Base-by-base conservation (phyloP, 2,888 invertebrate species). In the Agriotes lineatus region DNA sequence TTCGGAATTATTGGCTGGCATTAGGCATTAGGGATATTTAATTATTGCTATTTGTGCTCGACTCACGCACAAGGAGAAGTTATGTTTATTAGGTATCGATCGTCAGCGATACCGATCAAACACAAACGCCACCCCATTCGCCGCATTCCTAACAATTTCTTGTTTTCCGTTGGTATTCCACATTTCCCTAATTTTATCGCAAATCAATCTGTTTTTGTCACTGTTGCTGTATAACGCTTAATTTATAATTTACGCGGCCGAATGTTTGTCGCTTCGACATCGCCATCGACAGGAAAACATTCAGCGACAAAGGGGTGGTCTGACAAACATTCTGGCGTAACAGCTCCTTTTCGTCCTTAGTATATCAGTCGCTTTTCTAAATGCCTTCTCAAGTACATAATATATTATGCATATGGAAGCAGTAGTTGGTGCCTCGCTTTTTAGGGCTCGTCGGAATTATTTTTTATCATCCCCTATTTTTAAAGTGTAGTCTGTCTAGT, bases 381-480 rank as follows among this genome's bases (percentile, higher is more conserved):
- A 61, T 61, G 61, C 50, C 39, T 65, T 50, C 58, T 58, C 37
- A 65, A 65, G 65, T 58, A 57, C 65, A 58, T 48, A 57, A 65
- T 57, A 57, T 65, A 58, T 65, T 58, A 65, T 65, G 58, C 65
- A 65, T 65, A 65, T 65, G 56, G 57, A 64, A 19, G n/a, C n/a
- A n/a, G 57, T 64, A 54, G 44, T 54, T 63, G 54, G 48, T 35
- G 52, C 30, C 42, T 62, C 22, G 62, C 30, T 56, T 56, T 63
- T 56, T 56, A 56, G 20, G 33, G 44, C 44, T 56, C 33, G 56
- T 45, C 63, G 20, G 19, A 44, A 56, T 45, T 63, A 57, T 66
- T 66, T 59, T 66, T 66, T 66, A 66, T 66, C 57, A 59, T 52
- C 57, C 58, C 65, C 59, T 58, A 58, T 65, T 58, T 65, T 58